These are phyloP conservation scores for Frankliniella intonsa DNA, from an alignment of 2,888 invertebrate species.

Conservation along the genomic window DNA sequence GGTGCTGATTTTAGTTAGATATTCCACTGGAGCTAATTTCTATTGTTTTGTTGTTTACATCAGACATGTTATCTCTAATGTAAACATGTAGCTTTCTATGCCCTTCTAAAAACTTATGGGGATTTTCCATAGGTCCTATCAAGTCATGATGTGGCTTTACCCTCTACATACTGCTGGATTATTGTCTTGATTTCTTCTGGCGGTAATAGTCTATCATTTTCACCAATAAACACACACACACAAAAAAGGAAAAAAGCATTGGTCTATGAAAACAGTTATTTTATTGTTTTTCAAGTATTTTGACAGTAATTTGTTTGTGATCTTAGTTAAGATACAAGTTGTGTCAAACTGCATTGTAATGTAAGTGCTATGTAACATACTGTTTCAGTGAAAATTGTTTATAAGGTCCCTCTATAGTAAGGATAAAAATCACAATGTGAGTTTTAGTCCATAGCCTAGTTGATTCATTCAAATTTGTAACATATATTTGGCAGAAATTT, in stretches of 20 bases:
- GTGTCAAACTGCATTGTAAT: background rate
- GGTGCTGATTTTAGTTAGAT: too few species aligned
- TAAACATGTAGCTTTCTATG: too few species aligned
- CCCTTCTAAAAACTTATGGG: background rate
- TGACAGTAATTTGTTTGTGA: background rate
- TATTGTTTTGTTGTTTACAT: too few species aligned
- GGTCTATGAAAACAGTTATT: background rate
- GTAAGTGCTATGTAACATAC: too few species aligned
- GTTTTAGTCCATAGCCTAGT: background rate
- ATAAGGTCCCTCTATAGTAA: too few species aligned
- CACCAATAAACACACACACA: background rate
- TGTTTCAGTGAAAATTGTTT: background rate
- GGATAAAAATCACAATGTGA: too few species aligned
- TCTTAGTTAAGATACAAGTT: background rate
- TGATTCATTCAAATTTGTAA: background rate
- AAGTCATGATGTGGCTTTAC: background rate
- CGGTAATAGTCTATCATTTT: background rate
- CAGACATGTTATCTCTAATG: too few species aligned
- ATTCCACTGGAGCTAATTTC: too few species aligned
- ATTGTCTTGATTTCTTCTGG: too few species aligned
- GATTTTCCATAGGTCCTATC: background rate
- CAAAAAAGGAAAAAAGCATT: background rate
- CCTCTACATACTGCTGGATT: too few species aligned
- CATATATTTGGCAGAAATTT: background rate
- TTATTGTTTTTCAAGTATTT: too few species aligned